Percentiles rank a stretch among this genome's conserved stretches.
These are phyloP conservation scores for Rhagium mordax DNA, from an alignment of 2,888 invertebrate species.

Conservation along the genomic window DNA sequence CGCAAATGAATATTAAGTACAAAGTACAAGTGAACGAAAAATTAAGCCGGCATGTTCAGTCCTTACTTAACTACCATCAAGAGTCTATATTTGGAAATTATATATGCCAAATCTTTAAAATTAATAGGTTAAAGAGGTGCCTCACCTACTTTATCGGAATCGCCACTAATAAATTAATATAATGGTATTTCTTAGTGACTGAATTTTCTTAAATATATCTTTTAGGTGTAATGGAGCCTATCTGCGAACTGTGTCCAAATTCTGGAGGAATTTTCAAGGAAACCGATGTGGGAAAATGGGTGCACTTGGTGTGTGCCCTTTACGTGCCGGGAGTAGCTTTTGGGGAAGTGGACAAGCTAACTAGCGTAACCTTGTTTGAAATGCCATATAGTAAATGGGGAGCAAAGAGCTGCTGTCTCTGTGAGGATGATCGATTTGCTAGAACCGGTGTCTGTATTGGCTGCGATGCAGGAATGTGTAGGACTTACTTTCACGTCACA, in stretches of 20 bases:
- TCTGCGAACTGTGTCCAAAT: constrained; percentile 97
- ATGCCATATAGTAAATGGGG: constrained; percentile 99
- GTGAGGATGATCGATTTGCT: constrained; percentile 89
- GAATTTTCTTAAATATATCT: neutral
- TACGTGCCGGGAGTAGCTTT: constrained; percentile 98
- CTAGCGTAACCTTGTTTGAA: constrained; percentile 95
- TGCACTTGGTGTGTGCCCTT: constrained; percentile 95
- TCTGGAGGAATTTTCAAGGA: constrained; percentile 94
- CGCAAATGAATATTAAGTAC: too few species aligned
- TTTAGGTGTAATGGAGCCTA: constrained; percentile 84
- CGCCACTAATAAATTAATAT: too few species aligned
- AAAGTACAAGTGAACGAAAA: too few species aligned
- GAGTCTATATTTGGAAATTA: too few species aligned
- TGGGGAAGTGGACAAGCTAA: constrained; percentile 93
- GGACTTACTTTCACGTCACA: constrained; percentile 97
- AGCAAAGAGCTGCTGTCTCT: constrained; percentile 90
- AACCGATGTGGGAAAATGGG: constrained; percentile 98
- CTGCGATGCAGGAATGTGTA: constrained; percentile 99
- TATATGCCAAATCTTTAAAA: too few species aligned
- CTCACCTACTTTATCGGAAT: too few species aligned
- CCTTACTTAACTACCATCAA: too few species aligned
- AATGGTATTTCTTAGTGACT: neutral
- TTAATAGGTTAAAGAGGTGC: too few species aligned
- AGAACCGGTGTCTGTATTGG: constrained; percentile 96
- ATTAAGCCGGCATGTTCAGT: too few species aligned